Conservation (phyloP, 2,797 vertebrate genomes). For the Dendrocincla fuliginosa region DNA sequence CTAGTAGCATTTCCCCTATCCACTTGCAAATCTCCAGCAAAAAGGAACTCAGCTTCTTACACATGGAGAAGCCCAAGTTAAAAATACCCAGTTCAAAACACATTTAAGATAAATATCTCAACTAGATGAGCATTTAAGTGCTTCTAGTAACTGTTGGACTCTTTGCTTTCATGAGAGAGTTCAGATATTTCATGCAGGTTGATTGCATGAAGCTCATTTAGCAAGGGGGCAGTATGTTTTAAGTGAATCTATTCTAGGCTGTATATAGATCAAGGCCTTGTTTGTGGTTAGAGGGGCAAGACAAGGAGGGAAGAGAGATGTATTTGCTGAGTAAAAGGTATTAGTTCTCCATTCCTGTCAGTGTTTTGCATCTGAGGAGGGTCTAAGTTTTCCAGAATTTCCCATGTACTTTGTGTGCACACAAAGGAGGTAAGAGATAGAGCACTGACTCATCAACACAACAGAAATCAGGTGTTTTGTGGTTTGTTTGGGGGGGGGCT, state of each 20-base stretch:
- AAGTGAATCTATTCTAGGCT: not conserved
- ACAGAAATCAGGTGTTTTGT: not conserved
- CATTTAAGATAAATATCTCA: not conserved
- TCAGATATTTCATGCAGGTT: not conserved
- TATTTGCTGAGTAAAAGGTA: not conserved
- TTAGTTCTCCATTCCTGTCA: not conserved
- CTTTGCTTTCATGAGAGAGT: not conserved
- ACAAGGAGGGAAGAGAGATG: not conserved
- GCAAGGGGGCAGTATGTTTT: not conserved
- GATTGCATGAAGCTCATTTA: not conserved
- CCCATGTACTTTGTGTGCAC: not conserved
- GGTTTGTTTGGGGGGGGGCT: fast-evolving
- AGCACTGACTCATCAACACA: not conserved
- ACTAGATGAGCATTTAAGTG: not conserved
- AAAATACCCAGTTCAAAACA: not conserved
- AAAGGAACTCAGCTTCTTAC: not conserved
- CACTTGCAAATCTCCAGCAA: not conserved
- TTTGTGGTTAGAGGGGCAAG: not conserved
- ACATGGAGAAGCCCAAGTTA: not conserved
- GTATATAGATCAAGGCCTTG: not conserved
- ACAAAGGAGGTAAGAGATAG: not conserved
- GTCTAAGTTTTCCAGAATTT: not conserved
- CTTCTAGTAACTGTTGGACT: not conserved
- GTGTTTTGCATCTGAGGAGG: not conserved
- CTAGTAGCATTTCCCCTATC: not conserved